Base-by-base conservation (phyloP, 2,113 vertebrate genomes). In the Channa argus region DNA sequence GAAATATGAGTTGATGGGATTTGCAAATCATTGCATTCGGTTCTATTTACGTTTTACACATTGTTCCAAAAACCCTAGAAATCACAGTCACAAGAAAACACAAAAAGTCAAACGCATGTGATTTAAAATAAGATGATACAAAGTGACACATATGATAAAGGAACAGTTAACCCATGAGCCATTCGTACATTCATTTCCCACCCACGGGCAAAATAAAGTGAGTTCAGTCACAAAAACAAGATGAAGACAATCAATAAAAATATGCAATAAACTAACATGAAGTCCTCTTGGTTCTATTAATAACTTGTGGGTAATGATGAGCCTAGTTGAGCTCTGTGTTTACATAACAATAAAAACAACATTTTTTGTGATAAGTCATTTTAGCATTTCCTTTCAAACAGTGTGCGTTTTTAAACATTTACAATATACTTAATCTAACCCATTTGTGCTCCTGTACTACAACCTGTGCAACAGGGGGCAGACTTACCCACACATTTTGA, bases 381-480 rank as follows among this genome's bases (percentile, higher is more conserved):
- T 24, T 24, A 24, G 24, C 41, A 7, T 56, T 14, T 66, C 5
- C 49, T 41, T 41, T 45, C 0, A 51, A 81, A 51, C 4, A 37
- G 0, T 37, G 5, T 9, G 37, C 24, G 54, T 34, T 36, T 44
- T 43, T 38, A 38, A 36, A n/a, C 53, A 7, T 34, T 0, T 34
- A 5, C 6, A 24, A 13, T 39, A 36, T 15, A 6, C 5, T 24
- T 24, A 24, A 24, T 24, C 24, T 24, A 24, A 70, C 12, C 56
- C 34, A 11, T n/a, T 12, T 43, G 43, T 67, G 37, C 33, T 24
- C 11, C 37, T 54, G 59, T 45, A 55, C 66, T 45, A 46, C 53
- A 49, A 10, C 11, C 34, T 63, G 63, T 50, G 41, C 73, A 70
- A 54, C 65, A 81, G 71, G 62, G 77, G 67, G 80, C 71, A 66